phyloP scores from a whole-genome alignment of 1,140 invertebrate species.

The Papilio glaucus region DNA sequence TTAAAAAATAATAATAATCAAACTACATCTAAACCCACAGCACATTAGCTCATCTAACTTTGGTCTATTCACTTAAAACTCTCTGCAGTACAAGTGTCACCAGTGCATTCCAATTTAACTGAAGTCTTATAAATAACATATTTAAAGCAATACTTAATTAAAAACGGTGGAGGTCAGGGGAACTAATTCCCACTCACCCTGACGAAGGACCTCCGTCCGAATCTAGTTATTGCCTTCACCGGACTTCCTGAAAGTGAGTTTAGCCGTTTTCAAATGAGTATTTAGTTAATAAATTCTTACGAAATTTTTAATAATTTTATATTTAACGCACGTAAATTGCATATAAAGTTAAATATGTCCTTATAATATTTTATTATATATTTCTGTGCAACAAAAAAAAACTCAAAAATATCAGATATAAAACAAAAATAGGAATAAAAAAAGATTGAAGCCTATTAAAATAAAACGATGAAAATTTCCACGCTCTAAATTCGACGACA shows the following conservation, averaged over 20 bases:
- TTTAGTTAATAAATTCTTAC: too few relatives aligned
- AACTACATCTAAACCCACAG: slow-evolving; percentile 26
- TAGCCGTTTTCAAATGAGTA: too few relatives aligned
- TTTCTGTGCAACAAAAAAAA: neutral
- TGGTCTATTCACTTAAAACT: slow-evolving; percentile 22
- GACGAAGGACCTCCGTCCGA: too few relatives aligned
- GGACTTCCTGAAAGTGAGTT: too few relatives aligned
- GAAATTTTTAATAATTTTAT: too few relatives aligned
- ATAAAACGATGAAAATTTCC: slow-evolving; percentile 16
- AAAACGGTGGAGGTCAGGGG: too few relatives aligned
- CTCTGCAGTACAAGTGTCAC: neutral
- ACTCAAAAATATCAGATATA: neutral
- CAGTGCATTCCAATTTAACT: neutral
- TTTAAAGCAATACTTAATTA: too few relatives aligned
- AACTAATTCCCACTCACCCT: too few relatives aligned
- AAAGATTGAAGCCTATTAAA: slow-evolving; percentile 28
- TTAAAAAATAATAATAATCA: slow-evolving; percentile 4
- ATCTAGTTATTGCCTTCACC: too few relatives aligned
- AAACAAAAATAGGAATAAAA: slow-evolving; percentile 29
- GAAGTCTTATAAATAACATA: too few relatives aligned
- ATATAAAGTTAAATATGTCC: neutral
- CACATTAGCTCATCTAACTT: slow-evolving; percentile 25
- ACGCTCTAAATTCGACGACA: slow-evolving; percentile 65
- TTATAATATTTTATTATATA: neutral
- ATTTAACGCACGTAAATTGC: too few relatives aligned